A percentile compares a stretch with the other conserved stretches of the same genome.
Evolutionary conservation across 2,113 vertebrate genomes (phyloP).

Genomic region (Rhabdomys dilectus): DNA sequence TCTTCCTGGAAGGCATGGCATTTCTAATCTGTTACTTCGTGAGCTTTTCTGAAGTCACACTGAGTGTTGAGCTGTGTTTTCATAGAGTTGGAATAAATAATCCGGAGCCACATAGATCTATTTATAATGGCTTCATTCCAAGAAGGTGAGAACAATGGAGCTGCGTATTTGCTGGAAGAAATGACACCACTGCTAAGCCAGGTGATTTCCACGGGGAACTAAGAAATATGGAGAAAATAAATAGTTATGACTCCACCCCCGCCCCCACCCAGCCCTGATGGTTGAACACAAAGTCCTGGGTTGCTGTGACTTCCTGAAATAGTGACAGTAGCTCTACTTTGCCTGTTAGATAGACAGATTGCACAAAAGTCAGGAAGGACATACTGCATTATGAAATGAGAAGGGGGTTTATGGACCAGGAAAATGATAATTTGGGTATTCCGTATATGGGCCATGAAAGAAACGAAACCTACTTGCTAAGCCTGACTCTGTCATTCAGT

Average conservation of each 20-base stretch:
- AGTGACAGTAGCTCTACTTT: background rate
- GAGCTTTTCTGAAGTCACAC: constrained; percentile 53
- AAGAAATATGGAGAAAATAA: background rate
- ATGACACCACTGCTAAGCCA: constrained; percentile 27
- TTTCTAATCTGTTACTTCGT: constrained; percentile 3
- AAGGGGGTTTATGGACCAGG: background rate
- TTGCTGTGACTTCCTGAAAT: background rate
- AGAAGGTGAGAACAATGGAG: constrained; percentile 9
- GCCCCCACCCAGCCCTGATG: background rate
- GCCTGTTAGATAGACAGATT: background rate
- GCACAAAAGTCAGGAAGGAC: background rate
- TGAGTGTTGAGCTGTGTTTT: constrained; percentile 9
- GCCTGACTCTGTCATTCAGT: background rate
- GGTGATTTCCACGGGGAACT: background rate
- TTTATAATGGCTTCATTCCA: constrained; percentile 57
- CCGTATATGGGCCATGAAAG: background rate
- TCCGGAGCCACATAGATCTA: constrained; percentile 24
- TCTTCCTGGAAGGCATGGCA: background rate
- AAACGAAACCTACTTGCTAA: background rate
- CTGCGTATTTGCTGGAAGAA: constrained; percentile 49
- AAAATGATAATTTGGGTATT: constrained; percentile 10
- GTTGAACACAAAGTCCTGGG: background rate
- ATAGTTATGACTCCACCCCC: background rate
- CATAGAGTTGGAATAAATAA: constrained; percentile 14
- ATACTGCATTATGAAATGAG: background rate